Percentiles rank a stretch among this genome's conserved stretches.
Conservation (phyloP, 2,113 vertebrate species). For the Apaloderma vittatum region DNA sequence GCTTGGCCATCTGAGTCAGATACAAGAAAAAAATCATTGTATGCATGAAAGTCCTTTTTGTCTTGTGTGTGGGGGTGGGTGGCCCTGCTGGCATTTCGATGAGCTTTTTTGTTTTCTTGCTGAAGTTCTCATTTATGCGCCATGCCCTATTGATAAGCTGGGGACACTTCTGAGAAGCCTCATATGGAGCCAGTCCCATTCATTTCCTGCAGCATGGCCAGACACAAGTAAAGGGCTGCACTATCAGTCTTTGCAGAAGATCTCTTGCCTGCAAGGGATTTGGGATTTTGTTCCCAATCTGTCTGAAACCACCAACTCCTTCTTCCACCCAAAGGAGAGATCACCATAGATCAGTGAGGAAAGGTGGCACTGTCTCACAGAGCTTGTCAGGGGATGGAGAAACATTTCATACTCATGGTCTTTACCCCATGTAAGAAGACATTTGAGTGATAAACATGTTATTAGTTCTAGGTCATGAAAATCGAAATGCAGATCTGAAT, state of each 20-base stretch:
- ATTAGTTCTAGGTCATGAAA: neutral
- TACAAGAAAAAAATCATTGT: slow-evolving; percentile 1
- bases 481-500: neutral
- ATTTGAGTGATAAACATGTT: neutral
- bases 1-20: neutral
- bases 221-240: neutral
- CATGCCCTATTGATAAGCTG: neutral
- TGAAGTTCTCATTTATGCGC: slow-evolving; percentile 9
- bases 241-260: neutral
- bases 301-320: neutral
- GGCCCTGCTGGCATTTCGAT: neutral
- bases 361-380: neutral
- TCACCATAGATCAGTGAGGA: neutral
- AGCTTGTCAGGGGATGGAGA: neutral
- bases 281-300: neutral
- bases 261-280: neutral
- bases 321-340: neutral
- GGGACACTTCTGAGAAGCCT: neutral
- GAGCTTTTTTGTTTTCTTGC: slow-evolving; percentile 12
- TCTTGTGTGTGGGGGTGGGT: neutral
- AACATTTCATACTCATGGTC: neutral
- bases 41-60: slow-evolving; percentile 46
- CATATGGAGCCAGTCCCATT: neutral
- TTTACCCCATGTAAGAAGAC: neutral
- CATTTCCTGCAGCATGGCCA: neutral